phyloP scores from a whole-genome alignment of 2,113 vertebrate genomes.

The Numenius arquata region DNA sequence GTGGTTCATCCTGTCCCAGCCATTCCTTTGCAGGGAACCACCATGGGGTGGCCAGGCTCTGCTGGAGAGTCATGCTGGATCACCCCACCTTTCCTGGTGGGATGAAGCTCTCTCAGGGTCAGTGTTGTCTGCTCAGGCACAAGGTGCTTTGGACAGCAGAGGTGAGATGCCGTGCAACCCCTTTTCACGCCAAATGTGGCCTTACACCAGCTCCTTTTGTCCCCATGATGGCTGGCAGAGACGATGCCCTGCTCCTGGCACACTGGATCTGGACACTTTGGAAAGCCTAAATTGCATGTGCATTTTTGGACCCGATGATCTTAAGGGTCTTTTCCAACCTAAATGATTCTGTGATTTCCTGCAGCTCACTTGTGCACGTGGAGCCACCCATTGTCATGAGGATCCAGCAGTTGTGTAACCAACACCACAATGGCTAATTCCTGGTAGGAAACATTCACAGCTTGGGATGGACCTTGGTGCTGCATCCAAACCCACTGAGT shows the following conservation, averaged over 20 bases:
- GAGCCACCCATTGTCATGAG: rapidly evolving
- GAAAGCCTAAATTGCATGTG: background rate
- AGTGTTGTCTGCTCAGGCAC: background rate
- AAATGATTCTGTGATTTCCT: background rate
- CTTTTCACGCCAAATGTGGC: rapidly evolving
- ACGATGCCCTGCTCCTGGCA: rapidly evolving
- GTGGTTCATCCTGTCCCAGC: background rate
- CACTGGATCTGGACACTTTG: background rate
- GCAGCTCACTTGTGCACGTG: rapidly evolving
- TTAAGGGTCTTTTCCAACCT: background rate
- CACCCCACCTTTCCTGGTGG: background rate
- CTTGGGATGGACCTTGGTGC: background rate
- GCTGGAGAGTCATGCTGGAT: background rate
- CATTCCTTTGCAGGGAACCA: background rate
- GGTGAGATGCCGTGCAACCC: background rate
- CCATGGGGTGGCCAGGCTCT: background rate
- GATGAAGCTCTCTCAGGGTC: background rate
- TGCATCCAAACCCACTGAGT: background rate
- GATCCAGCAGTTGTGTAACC: background rate
- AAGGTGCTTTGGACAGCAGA: background rate
- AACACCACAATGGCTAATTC: background rate
- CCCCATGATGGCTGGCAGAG: background rate
- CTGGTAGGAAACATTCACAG: background rate
- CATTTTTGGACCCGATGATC: background rate
- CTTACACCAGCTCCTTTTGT: background rate